A percentile compares a stretch with the other conserved stretches of the same genome.
Evolutionary conservation across 1,140 invertebrate genomes (phyloP).

Genomic region (Meloidogyne exigua): DNA sequence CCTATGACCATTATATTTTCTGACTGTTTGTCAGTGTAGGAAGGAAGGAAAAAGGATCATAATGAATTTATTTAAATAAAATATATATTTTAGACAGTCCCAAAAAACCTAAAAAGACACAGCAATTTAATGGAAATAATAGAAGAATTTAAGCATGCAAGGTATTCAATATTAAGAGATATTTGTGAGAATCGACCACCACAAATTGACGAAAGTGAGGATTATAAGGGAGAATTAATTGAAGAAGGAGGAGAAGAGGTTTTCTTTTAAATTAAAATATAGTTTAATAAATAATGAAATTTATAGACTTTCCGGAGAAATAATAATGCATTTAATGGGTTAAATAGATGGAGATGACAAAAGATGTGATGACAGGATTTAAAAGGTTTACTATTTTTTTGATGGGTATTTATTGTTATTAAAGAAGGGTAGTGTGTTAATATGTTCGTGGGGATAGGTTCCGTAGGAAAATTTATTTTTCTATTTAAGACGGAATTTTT

Average conservation of each 20-base stretch:
- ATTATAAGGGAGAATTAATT: neutral
- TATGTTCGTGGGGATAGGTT: no score
- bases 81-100: constrained; percentile 37
- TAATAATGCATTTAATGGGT: neutral
- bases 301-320: neutral
- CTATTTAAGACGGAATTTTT: no score
- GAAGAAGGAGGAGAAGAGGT: neutral
- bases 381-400: no score
- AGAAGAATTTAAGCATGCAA: constrained; percentile 27
- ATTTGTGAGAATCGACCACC: constrained; percentile 8
- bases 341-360: neutral
- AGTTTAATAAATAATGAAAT: neutral
- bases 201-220: neutral
- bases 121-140: constrained; percentile 28
- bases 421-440: no score
- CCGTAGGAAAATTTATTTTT: no score
- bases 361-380: neutral
- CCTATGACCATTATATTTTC: no score
- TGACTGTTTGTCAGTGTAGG: no score
- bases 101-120: constrained; percentile 39
- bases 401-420: no score
- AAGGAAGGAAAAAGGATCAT: no score
- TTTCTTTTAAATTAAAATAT: neutral
- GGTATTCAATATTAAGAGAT: constrained; percentile 22
- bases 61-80: no score